phyloP scores from a whole-genome alignment of 2,113 vertebrate genomes.

The Phoenicopterus ruber region DNA sequence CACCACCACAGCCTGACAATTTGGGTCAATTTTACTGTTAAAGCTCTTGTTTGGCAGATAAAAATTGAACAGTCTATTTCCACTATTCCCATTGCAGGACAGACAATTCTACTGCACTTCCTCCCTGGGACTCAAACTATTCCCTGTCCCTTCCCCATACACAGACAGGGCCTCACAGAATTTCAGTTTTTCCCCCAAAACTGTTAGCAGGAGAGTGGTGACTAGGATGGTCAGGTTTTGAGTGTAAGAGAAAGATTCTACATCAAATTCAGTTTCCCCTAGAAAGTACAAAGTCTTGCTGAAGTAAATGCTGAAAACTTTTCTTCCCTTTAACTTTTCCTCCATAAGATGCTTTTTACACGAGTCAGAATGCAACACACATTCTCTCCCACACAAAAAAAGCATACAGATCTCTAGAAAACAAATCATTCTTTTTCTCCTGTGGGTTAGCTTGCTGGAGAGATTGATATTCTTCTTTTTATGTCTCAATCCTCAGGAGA shows the following conservation, averaged over 20 bases:
- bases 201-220: neutral
- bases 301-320: neutral
- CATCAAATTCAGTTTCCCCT: neutral
- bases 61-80: neutral
- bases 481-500: neutral
- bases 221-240: neutral
- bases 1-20: neutral
- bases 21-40: neutral
- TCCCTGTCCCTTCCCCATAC: neutral
- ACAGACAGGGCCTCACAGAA: neutral
- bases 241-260: neutral
- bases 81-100: neutral
- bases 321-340: neutral
- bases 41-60: neutral
- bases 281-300: neutral
- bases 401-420: neutral
- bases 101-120: neutral
- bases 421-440: neutral
- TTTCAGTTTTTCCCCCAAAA: neutral
- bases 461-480: neutral
- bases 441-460: neutral
- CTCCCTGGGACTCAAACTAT: neutral
- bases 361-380: neutral
- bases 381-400: neutral
- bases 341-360: neutral